These are phyloP conservation scores for Pedetes capensis DNA, from an alignment of 2,113 vertebrate species.

Conservation along the genomic window DNA sequence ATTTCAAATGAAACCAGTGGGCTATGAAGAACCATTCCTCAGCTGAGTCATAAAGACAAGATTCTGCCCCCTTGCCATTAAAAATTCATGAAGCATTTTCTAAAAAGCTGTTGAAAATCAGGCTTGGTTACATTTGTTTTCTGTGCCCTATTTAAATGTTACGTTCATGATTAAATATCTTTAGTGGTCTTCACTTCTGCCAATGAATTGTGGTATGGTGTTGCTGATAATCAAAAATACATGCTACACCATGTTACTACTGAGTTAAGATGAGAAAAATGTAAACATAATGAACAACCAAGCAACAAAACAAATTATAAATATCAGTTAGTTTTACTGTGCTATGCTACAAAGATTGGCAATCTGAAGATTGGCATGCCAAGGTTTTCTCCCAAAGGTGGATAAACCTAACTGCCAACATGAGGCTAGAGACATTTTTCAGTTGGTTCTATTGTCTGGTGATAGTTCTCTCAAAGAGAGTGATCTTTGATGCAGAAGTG, in stretches of 20 bases:
- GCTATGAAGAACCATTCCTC: conserved; percentile 62
- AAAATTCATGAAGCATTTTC: conserved; percentile 68
- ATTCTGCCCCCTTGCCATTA: conserved; percentile 46
- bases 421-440: neutral
- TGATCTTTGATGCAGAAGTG: neutral
- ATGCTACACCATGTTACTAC: neutral
- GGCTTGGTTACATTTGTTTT: neutral
- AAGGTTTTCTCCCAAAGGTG: neutral
- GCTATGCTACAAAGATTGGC: neutral
- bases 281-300: neutral
- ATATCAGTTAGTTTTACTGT: conserved; percentile 9
- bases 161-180: neutral
- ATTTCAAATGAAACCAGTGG: conserved; percentile 58
- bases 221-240: conserved; percentile 40
- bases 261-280: conserved; percentile 43
- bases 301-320: conserved; percentile 15
- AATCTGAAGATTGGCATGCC: neutral
- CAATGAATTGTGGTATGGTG: neutral
- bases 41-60: conserved; percentile 72
- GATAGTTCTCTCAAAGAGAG: neutral
- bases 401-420: neutral
- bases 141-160: conserved; percentile 7
- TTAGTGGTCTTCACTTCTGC: neutral
- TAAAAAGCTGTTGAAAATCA: conserved; percentile 34
- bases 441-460: neutral